Percentiles rank a stretch among this genome's conserved stretches.
Conservation (phyloP, 2,888 invertebrate genomes). For the Microdon myrmicae region DNA sequence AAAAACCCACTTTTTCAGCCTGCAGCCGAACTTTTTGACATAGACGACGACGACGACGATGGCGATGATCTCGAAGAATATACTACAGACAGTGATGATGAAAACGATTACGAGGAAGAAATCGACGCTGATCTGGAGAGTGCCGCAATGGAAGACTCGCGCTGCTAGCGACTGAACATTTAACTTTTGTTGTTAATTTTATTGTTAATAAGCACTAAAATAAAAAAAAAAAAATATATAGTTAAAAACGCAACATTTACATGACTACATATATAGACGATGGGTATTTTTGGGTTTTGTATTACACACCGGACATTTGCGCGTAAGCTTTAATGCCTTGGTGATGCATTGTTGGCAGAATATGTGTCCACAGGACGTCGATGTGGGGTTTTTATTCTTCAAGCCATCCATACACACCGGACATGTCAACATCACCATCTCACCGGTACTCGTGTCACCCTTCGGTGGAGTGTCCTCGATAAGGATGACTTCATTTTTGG, state of each 20-base stretch:
- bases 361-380: constrained; percentile 53
- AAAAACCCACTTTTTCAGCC: constrained; percentile 53
- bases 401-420: constrained; percentile 48
- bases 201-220: constrained; percentile 16
- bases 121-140: constrained; percentile 23
- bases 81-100: constrained; percentile 56
- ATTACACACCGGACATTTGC: constrained; percentile 52
- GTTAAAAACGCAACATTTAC: not conserved
- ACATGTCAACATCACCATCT: constrained; percentile 13
- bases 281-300: constrained; percentile 16
- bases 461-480: not conserved
- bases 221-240: constrained; percentile 1
- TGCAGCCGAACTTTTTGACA: constrained; percentile 61
- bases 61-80: constrained; percentile 55
- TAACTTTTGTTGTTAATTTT: constrained; percentile 23
- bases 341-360: constrained; percentile 50
- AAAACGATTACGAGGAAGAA: constrained; percentile 45
- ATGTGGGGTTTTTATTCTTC: constrained; percentile 13
- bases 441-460: not conserved
- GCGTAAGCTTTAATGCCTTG: constrained; percentile 22
- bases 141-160: no score
- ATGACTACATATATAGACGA: constrained; percentile 5
- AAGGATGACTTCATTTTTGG: not conserved
- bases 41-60: constrained; percentile 54
- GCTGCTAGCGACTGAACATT: no score